A percentile compares a stretch with the other conserved stretches of the same genome.
Conservation (phyloP, 1,140 invertebrate species). For the Nilaparvata lugens region DNA sequence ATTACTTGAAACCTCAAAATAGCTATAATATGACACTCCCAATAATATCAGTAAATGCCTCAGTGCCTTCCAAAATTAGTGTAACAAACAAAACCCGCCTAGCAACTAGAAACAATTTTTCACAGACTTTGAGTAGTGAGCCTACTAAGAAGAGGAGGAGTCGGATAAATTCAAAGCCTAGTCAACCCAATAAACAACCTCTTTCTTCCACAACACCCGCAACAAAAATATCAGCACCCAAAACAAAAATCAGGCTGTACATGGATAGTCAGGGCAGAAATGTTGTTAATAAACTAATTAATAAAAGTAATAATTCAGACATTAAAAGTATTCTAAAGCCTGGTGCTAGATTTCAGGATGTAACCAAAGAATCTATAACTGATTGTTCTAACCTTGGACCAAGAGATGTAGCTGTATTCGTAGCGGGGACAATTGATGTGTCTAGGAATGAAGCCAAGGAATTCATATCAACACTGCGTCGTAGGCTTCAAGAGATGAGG, state of each 20-base stretch:
- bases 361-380: not conserved
- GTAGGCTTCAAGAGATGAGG: not conserved
- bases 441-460: not conserved
- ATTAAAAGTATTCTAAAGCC: not conserved
- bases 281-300: not conserved
- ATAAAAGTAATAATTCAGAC: not conserved
- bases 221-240: not conserved
- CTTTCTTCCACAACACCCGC: too few relatives aligned
- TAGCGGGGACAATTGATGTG: not conserved
- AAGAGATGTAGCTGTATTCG: not conserved
- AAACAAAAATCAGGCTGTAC: not conserved
- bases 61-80: too few relatives aligned
- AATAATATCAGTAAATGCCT: too few relatives aligned
- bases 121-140: too few relatives aligned
- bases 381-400: not conserved
- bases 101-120: too few relatives aligned
- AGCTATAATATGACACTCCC: too few relatives aligned
- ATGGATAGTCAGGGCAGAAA: conserved; percentile 3
- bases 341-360: not conserved
- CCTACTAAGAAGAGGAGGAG: too few relatives aligned
- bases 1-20: too few relatives aligned
- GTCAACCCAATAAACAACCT: too few relatives aligned
- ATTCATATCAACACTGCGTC: not conserved
- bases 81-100: too few relatives aligned
- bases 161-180: too few relatives aligned